Evolutionary conservation across 2,888 invertebrate genomes (phyloP).

Genomic region (Hypolimnas misippus): DNA sequence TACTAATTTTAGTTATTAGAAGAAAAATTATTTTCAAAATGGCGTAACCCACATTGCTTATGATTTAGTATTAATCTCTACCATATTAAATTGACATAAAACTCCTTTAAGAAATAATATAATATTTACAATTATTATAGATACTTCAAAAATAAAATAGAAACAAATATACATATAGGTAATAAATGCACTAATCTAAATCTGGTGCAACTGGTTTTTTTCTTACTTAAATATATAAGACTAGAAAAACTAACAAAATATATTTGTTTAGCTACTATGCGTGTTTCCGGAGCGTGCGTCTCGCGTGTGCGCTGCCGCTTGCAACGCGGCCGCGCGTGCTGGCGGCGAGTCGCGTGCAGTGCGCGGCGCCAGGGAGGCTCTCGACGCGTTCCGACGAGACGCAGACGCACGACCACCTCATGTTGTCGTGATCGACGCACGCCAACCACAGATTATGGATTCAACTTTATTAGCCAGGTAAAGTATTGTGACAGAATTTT

Average conservation of each 20-base stretch:
- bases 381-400: slow-evolving; percentile 77
- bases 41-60: too few relatives aligned
- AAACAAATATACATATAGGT: too few relatives aligned
- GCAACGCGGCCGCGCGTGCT: slow-evolving; percentile 82
- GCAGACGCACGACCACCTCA: slow-evolving; percentile 81
- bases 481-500: neutral
- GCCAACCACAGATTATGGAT: slow-evolving; percentile 84
- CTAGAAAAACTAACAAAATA: neutral
- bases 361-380: slow-evolving; percentile 81
- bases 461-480: slow-evolving; percentile 87
- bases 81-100: too few relatives aligned
- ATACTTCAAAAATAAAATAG: too few relatives aligned
- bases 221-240: too few relatives aligned
- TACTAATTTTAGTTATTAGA: too few relatives aligned
- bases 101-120: too few relatives aligned
- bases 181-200: too few relatives aligned
- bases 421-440: slow-evolving; percentile 87
- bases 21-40: too few relatives aligned
- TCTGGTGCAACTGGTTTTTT: too few relatives aligned
- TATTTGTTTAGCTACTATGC: slow-evolving; percentile 85
- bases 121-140: too few relatives aligned
- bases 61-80: too few relatives aligned
- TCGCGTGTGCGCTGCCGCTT: slow-evolving; percentile 87
- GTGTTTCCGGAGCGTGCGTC: slow-evolving; percentile 88
- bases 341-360: slow-evolving; percentile 85